phyloP scores from a whole-genome alignment of 1,140 invertebrate genomes.

The Cydia fagiglandana region DNA sequence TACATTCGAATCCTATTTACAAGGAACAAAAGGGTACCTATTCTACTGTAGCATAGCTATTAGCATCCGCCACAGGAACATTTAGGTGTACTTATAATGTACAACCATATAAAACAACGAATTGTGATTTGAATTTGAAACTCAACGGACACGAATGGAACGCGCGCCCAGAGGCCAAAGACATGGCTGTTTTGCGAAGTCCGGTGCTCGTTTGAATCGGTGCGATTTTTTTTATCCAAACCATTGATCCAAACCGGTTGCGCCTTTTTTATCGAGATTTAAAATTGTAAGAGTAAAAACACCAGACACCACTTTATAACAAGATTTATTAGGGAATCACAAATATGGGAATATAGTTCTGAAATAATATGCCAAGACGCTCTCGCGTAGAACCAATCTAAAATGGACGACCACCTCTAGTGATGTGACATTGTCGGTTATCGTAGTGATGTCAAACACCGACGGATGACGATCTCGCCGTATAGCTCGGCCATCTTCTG shows the following conservation, averaged over 20 bases:
- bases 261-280: constrained; percentile 1
- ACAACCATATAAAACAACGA: constrained; percentile 43
- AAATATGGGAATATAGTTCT: too few species aligned
- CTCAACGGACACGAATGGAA: constrained; percentile 50
- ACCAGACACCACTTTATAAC: too few species aligned
- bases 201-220: constrained; percentile 7
- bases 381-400: too few species aligned
- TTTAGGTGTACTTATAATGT: too few species aligned
- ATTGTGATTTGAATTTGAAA: constrained; percentile 67
- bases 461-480: too few species aligned
- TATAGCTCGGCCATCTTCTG: too few species aligned
- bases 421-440: too few species aligned
- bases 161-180: constrained; percentile 46
- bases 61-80: constrained; percentile 33
- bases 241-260: constrained; percentile 14
- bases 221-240: background rate
- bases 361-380: too few species aligned
- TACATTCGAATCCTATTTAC: constrained; percentile 9
- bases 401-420: too few species aligned
- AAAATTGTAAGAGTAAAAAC: too few species aligned
- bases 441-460: too few species aligned
- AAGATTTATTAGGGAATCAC: too few species aligned
- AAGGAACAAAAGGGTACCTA: background rate
- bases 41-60: constrained; percentile 34
- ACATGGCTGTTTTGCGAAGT: constrained; percentile 38